Conservation (phyloP, 2,113 vertebrate genomes). For the Perccottus glenii region DNA sequence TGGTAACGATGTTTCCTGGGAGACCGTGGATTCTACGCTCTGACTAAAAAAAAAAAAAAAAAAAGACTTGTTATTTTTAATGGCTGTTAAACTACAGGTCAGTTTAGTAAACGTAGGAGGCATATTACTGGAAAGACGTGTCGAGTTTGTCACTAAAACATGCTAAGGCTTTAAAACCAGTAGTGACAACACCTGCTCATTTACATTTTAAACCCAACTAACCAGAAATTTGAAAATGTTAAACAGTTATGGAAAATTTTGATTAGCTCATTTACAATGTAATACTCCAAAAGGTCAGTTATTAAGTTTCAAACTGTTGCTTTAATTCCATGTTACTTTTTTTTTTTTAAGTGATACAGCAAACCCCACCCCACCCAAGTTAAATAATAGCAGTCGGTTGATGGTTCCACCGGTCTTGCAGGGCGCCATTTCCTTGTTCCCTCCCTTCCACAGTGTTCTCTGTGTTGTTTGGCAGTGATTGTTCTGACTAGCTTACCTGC, state of each 20-base stretch:
- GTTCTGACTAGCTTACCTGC: constrained; percentile 67
- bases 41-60: not conserved
- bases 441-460: constrained; percentile 62
- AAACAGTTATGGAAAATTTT: not conserved
- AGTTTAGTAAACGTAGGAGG: too few relatives aligned
- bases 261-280: constrained; percentile 6
- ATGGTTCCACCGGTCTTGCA: constrained; percentile 79
- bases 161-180: not conserved
- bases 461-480: constrained; percentile 72
- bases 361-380: constrained; percentile 70
- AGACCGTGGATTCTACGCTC: constrained; percentile 61
- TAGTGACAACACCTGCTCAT: not conserved
- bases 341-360: constrained; percentile 41
- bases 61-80: too few relatives aligned
- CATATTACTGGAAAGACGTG: not conserved
- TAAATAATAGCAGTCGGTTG: constrained; percentile 79
- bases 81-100: not conserved
- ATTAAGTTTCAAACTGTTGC: constrained; percentile 34
- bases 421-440: constrained; percentile 73
- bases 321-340: constrained; percentile 48
- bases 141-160: not conserved
- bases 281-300: constrained; percentile 14
- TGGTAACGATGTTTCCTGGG: constrained; percentile 99
- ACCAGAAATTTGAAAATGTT: too few relatives aligned
- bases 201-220: too few relatives aligned